A percentile compares a stretch with the other conserved stretches of the same genome.
Evolutionary conservation across 2,888 invertebrate genomes (phyloP).

Genomic region (Scaptomyza cyrtandrae): DNA sequence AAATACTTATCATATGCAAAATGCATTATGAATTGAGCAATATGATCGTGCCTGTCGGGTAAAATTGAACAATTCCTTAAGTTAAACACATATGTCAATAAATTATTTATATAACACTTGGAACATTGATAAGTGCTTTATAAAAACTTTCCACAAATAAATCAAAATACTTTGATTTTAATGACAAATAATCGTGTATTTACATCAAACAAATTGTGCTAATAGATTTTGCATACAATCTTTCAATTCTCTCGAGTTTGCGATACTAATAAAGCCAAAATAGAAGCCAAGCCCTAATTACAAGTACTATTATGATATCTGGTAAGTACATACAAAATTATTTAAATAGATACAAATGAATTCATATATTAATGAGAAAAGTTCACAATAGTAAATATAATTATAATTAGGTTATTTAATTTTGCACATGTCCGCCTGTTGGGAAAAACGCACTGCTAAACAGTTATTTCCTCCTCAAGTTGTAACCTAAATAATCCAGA

Average conservation of each 20-base stretch:
- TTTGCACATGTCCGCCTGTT: constrained; percentile 81
- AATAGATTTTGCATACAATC: constrained; percentile 45
- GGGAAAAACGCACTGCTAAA: constrained; percentile 18
- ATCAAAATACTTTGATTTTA: constrained; percentile 3
- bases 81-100: too few species aligned
- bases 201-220: constrained; percentile 69
- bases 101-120: too few species aligned
- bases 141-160: neutral
- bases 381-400: constrained; percentile 22
- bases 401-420: constrained; percentile 43
- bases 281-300: constrained; percentile 57
- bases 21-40: constrained; percentile 14
- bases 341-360: constrained; percentile 14
- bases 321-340: constrained; percentile 51
- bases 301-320: constrained; percentile 7
- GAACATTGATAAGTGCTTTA: too few species aligned
- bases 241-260: constrained; percentile 21
- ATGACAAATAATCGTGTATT: constrained; percentile 60
- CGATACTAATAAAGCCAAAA: constrained; percentile 14
- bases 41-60: constrained; percentile 29
- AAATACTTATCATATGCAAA: constrained; percentile 25
- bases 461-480: constrained; percentile 54
- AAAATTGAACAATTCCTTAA: constrained; percentile 13
- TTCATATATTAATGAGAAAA: constrained; percentile 20
- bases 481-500: constrained; percentile 36